Evolutionary conservation across 1,140 invertebrate genomes (phyloP), one percentile per base, ranked within the genome.

Genomic region (Tetragonula clypearis): DNA sequence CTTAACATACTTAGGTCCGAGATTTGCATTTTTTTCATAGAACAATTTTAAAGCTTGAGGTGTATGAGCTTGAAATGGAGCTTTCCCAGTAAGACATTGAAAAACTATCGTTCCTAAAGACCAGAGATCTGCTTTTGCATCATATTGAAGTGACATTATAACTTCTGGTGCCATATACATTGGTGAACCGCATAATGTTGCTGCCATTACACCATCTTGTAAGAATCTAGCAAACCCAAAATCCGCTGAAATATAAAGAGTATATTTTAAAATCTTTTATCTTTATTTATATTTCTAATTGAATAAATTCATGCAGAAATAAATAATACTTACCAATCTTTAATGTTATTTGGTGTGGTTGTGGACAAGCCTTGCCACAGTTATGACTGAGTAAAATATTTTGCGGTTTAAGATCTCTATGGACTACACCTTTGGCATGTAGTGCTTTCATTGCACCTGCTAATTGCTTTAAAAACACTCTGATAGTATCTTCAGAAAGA

Each of bases 151-250:
- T 4, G 99, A 99, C 99, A 99, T 99, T 89, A 99, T 99, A 60
- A 99, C 99, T 96, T 99, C 99, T 1, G 99, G 99, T 56, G 99
- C 99, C 99, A 99, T 99, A 92, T 99, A 99, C 99, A 99, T 99
- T 6, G 99, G 99, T 60, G 99, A 99, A 30, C 99, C 99, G 95
- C 99, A 99, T 5, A 99, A 95, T 60, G 99, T 99, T 73, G 98
- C 99, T 72, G 99, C 99, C 99, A 99, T 99, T 26, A 99, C 98
- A 74, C 99, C 99, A 94, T 99, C 99, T 95, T 99, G 97, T 14
- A 99, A 95, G 95, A 99, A 99, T 92, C 99, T 96, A 55, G 99
- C 99, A 96, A 99, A 99, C 30, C 99, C 99, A 96, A 99, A 99
- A 95, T 99, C 99, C 92, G 99, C 99, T 98, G 94, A 88, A 96